Percentiles rank a stretch among this genome's conserved stretches.
These are phyloP conservation scores for Sminthurinus aureus DNA, from an alignment of 2,888 invertebrate genomes.

Conservation along the genomic window DNA sequence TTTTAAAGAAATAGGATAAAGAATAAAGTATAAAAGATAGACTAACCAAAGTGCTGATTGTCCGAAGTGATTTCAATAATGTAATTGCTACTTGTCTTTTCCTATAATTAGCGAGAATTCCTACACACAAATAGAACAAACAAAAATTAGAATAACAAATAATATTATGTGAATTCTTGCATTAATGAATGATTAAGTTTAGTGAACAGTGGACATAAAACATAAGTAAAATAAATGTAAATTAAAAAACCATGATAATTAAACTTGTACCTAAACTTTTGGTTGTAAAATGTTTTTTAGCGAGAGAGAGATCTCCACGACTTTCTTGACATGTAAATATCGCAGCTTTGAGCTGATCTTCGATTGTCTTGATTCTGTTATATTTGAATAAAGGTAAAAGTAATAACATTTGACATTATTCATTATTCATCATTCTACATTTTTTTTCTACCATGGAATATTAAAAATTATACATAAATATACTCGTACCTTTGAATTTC, in stretches of 20 bases:
- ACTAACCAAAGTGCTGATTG: conserved; percentile 79
- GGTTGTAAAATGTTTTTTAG: conserved; percentile 82
- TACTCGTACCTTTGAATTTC: conserved; percentile 74
- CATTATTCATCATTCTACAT: neutral
- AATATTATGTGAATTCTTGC: too few relatives aligned
- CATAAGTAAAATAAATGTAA: too few relatives aligned
- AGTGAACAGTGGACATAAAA: too few relatives aligned
- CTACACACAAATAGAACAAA: too few relatives aligned
- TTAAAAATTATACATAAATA: neutral
- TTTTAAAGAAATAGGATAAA: neutral
- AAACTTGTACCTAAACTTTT: conserved; percentile 87
- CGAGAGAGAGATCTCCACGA: conserved; percentile 75
- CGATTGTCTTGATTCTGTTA: conserved; percentile 72
- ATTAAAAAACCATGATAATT: too few relatives aligned
- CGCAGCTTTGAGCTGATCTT: conserved; percentile 74
- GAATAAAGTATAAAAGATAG: conserved; percentile 19
- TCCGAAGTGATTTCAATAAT: conserved; percentile 79
- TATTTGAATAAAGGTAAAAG: conserved; percentile 22
- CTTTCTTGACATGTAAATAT: conserved; percentile 77
- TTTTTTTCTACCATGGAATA: neutral
- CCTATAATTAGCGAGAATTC: conserved; percentile 88
- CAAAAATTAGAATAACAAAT: too few relatives aligned
- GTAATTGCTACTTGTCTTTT: conserved; percentile 84
- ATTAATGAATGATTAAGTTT: too few relatives aligned
- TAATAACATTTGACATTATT: neutral